These are phyloP conservation scores for Heteropelma amictum DNA, from an alignment of 2,888 invertebrate species.

Conservation along the genomic window DNA sequence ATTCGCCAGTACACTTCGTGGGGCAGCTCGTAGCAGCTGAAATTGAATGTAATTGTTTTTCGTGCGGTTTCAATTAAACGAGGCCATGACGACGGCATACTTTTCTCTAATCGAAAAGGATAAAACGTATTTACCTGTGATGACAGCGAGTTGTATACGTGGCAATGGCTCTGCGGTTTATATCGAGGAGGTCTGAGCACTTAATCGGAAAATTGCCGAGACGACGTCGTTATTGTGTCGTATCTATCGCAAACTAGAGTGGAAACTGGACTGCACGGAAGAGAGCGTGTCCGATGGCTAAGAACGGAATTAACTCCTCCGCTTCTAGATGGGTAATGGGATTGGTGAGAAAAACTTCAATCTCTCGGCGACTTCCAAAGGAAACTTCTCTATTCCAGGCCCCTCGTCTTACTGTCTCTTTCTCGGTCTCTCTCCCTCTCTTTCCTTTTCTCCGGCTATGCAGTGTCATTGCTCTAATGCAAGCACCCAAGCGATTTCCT, in stretches of 20 bases:
- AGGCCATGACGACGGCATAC: not conserved
- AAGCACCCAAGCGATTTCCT: slow-evolving; percentile 42
- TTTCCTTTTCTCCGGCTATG: not conserved
- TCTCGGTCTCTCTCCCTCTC: not conserved
- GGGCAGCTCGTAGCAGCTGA: not conserved
- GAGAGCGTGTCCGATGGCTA: not conserved
- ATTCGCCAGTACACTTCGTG: not conserved
- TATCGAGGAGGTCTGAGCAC: slow-evolving; percentile 9
- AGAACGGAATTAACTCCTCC: not conserved
- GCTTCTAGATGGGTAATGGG: not conserved
- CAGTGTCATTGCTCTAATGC: slow-evolving; percentile 30
- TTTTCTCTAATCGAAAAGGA: slow-evolving; percentile 45
- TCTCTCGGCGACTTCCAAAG: slow-evolving; percentile 28
- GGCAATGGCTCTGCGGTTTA: slow-evolving; percentile 10
- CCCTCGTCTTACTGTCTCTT: not conserved
- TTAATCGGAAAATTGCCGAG: slow-evolving; percentile 46
- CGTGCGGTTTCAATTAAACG: slow-evolving; percentile 21
- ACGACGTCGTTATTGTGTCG: slow-evolving; percentile 20
- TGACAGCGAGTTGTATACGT: not conserved
- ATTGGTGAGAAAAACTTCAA: slow-evolving; percentile 30
- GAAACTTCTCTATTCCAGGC: slow-evolving; percentile 37
- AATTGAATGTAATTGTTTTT: not conserved
- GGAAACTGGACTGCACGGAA: not conserved
- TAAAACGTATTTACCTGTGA: slow-evolving; percentile 30
- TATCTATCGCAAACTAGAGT: slow-evolving; percentile 2